Base-by-base conservation (phyloP, 2,797 vertebrate species). In the Champsocephalus gunnari region DNA sequence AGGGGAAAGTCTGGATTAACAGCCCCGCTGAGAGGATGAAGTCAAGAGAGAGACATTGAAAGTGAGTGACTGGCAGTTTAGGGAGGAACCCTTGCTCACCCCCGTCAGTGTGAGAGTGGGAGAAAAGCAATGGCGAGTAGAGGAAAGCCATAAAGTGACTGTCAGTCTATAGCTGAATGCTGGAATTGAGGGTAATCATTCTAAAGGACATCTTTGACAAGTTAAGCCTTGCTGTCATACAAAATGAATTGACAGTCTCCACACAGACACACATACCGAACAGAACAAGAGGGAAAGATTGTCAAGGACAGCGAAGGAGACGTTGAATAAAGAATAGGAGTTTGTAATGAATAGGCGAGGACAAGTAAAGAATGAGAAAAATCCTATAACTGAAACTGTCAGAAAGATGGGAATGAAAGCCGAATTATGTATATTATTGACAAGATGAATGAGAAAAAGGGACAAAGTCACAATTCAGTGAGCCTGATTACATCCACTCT, bases 321-420 rank as follows among this genome's bases (percentile, higher is more conserved):
- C 12, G 12, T 19, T 34, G 43, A 38, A 17, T 28, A 57, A 81
- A 63, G 49, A 80, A 71, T 55, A 14, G 14, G 34, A 61, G 16
- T 65, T 17, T 58, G 66, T 56, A 71, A 71, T 7, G 12, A 79
- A 82, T 71, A 65, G 44, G 14, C 1, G 7, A 79, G 66, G 71
- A 81, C 68, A 69, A 66, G 55, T 68, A 51, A 87, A 75, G 71
- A 67, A 80, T 67, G 63, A 67, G 41, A 62, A 44, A 74, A 79
- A 88, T 81, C 68, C 75, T 43, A 50, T 75, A 79, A 82, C 49
- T 55, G 8, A 77, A 89, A 57, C 67, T 82, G 68, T 84, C 77
- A 79, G 44, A 66, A 43, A 34, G 47, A 54, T 0, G 1, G 28
- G 51, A 66, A 69, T 68, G 74, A 71, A 75, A 74, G 45, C 62